phyloP scores from a whole-genome alignment of 2,888 invertebrate species.

The Brachypalpus laphriformis region DNA sequence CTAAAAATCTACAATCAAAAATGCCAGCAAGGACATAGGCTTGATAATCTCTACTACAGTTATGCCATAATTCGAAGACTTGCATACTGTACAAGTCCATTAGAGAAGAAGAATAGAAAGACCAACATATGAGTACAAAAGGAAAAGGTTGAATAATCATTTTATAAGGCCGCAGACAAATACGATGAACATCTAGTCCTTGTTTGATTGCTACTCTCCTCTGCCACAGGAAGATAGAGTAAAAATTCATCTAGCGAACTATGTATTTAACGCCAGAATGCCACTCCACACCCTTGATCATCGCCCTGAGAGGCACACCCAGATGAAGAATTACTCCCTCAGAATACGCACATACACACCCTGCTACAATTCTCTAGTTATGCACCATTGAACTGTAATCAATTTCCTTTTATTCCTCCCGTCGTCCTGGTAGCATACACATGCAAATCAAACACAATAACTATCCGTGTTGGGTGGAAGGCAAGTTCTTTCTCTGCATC shows the following conservation, averaged over 20 bases:
- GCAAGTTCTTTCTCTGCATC: conserved; percentile 4
- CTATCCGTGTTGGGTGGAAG: conserved; percentile 3
- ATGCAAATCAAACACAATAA: conserved; percentile 63
- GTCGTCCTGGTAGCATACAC: conserved; percentile 25
- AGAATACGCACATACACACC: not conserved
- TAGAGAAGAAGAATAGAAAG: not conserved
- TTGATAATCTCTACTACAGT: not conserved
- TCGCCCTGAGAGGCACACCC: conserved; percentile 21
- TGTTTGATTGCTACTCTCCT: conserved; percentile 51
- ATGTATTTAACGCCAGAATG: conserved; percentile 46
- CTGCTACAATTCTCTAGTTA: conserved; percentile 63
- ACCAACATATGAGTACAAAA: not conserved
- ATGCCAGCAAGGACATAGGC: conserved; percentile 6
- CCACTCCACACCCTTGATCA: conserved; percentile 39
- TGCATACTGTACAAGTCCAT: conserved; percentile 21
- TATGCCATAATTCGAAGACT: not conserved
- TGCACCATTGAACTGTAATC: conserved; percentile 75
- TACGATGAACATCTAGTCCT: conserved; percentile 32
- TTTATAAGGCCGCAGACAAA: conserved; percentile 51
- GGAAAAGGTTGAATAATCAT: conserved; percentile 36
- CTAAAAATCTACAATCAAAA: conserved; percentile 34
- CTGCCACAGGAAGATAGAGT: conserved; percentile 23
- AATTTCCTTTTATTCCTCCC: conserved; percentile 64
- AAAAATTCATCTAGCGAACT: conserved; percentile 56
- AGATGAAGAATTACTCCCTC: too few relatives aligned